Evolutionary conservation across 1,140 invertebrate species (phyloP), one percentile per base, ranked within the genome.

Genomic region (Plodia interpunctella): DNA sequence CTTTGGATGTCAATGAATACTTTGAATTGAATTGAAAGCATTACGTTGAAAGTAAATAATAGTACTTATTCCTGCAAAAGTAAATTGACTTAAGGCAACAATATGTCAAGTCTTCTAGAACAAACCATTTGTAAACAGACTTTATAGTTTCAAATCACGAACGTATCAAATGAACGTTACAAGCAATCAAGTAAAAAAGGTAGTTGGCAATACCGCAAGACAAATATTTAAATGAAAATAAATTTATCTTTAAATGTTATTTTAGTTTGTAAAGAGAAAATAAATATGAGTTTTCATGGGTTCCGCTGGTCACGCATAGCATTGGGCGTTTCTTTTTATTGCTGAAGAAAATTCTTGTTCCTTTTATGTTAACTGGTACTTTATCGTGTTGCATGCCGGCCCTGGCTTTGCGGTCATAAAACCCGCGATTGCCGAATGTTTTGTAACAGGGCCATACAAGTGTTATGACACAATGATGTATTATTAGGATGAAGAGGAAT

Each of bases 351-450:
- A 82, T 79, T 78, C 68, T 67, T 81, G 78, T 76, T 78, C 66
- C 77, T 78, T 84, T 83, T 80, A 82, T 81, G 80, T 81, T 82
- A 78, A 80, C 79, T 76, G 76, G 73, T 72, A 69, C 68, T 83
- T 85, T 85, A 80, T 83, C 78, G 82, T 80, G 73, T 82, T 80
- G 78, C 80, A 83, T 79, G 80, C 75, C 68, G 72, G 59, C n/a
- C 70, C 65, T 70, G 58, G 49, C 21, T 62, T 56, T 74, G 55
- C 51, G 75, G 78, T 74, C 72, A 73, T 49, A 60, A 72, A 68
- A 72, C n/a, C 35, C 56, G 61, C 64, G 64, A 49, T 66, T 60
- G 50, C 21, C 20, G 18, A 52, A 52, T 19, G 50, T 52, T 52
- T 13, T 52, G 21, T 21, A 20, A 52, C 19, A 52, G 28, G 4